These are phyloP conservation scores for Lepus oiostolus DNA, from an alignment of 2,797 vertebrate genomes.

Conservation along the genomic window DNA sequence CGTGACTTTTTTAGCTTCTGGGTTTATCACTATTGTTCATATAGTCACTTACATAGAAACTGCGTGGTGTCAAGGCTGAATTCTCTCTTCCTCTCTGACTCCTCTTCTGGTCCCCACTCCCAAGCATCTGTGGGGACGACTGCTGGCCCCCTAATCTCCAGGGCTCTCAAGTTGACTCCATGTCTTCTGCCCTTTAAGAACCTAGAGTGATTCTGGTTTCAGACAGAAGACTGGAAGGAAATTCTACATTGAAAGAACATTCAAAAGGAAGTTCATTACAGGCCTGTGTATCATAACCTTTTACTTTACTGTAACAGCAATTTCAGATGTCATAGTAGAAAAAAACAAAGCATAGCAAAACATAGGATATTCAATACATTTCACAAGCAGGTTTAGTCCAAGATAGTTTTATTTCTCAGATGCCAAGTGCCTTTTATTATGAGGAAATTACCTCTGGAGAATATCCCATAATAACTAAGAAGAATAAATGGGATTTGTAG, in stretches of 20 bases:
- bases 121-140: neutral
- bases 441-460: conserved; percentile 45
- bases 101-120: neutral
- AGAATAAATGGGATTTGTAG: conserved; percentile 34
- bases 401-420: conserved; percentile 44
- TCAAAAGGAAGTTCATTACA: conserved; percentile 1
- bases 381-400: conserved; percentile 22
- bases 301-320: neutral
- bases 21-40: conserved; percentile 31
- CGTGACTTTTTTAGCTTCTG: conserved; percentile 62
- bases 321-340: neutral
- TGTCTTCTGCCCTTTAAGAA: conserved; percentile 53
- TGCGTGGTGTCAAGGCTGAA: neutral
- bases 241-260: neutral
- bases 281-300: neutral
- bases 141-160: neutral
- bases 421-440: conserved; percentile 55
- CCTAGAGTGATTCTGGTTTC: conserved; percentile 47
- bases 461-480: neutral
- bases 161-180: conserved; percentile 17
- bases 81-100: neutral
- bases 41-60: neutral
- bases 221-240: conserved; percentile 55
- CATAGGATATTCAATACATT: neutral
- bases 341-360: neutral